Percentiles rank a stretch among this genome's conserved stretches.
phyloP scores from a whole-genome alignment of 2,113 vertebrate species.

The Microtus montanus region DNA sequence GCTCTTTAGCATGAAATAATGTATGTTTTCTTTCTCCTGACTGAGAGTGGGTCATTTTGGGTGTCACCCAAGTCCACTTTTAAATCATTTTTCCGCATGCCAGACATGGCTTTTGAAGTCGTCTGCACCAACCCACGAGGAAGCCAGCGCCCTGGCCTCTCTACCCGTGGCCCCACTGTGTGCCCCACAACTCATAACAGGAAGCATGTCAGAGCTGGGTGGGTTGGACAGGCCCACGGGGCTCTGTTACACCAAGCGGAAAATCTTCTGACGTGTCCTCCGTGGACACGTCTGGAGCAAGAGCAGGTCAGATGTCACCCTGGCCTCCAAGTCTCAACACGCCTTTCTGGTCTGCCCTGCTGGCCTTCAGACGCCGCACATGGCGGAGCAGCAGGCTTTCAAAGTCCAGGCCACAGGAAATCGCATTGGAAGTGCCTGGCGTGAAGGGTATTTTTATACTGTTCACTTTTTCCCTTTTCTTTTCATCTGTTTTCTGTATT shows the following conservation, averaged over 20 bases:
- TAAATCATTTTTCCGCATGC: conserved; percentile 75
- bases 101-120: conserved; percentile 84
- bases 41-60: conserved; percentile 81
- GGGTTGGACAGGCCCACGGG: conserved; percentile 55
- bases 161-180: conserved; percentile 72
- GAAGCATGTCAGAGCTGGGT: conserved; percentile 79
- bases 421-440: conserved; percentile 83
- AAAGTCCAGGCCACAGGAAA: conserved; percentile 82
- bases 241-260: conserved; percentile 68
- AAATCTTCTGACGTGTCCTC: conserved; percentile 80
- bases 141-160: conserved; percentile 62
- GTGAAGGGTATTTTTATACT: conserved; percentile 82
- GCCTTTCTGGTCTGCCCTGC: conserved; percentile 71
- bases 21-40: conserved; percentile 80
- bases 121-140: conserved; percentile 74
- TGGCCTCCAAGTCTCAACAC: conserved; percentile 77
- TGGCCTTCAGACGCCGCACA: conserved; percentile 71
- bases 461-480: conserved; percentile 81
- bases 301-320: conserved; percentile 77
- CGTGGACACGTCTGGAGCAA: conserved; percentile 24
- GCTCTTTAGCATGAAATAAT: conserved; percentile 81
- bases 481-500: conserved; percentile 84
- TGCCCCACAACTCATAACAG: conserved; percentile 72
- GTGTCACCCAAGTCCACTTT: conserved; percentile 80
- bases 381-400: conserved; percentile 68